Evolutionary conservation across 2,888 invertebrate species (phyloP), one percentile per base, ranked within the genome.

Genomic region (Polietes domitor): DNA sequence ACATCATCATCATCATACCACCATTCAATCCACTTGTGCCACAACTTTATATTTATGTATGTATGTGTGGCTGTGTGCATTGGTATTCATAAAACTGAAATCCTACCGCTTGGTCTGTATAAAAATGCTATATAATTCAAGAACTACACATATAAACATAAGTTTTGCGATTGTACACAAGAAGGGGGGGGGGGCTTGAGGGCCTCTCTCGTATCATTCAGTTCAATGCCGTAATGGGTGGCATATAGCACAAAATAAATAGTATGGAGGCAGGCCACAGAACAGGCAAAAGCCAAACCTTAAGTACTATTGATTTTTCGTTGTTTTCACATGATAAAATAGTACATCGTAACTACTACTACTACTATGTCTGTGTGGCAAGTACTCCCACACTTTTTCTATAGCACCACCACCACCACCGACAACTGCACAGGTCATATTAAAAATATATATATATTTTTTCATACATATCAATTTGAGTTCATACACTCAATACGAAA

Each of bases 221-320:
- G 68, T 68, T 68, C 68, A 68, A 68, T 68, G 43, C 41, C 68
- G 19, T 68, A 12, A 68, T 50, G 43, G 21, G 43, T 43, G 24
- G 41, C 43, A 26, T 28, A 61, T 26, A 58, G 28, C 43, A 65
- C 37, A 41, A 65, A 68, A n/a, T n/a, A n/a, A 15, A 15, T 68
- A 9, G 2, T 9, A 63, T 63, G 17, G 76, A 55, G 17, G 24
- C 55, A 58, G 68, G 32, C 32, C 32, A 5, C 32, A 86, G 58
- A 86, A 63, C 55, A 26, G 85, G 87, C 85, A 86, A 86, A 86
- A 85, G 77, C 88, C 86, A 88, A 89, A 87, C 88, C 89, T 88
- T 89, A 89, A 89, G 89, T 88, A 89, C 89, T 89, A 88, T 89
- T 80, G 58, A 82, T 84, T 85, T 86, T 86, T 87, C n/a, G 85